A percentile compares a stretch with the other conserved stretches of the same genome.
Conservation (phyloP, 1,140 invertebrate genomes). For the Tetramorium parvispinum region DNA sequence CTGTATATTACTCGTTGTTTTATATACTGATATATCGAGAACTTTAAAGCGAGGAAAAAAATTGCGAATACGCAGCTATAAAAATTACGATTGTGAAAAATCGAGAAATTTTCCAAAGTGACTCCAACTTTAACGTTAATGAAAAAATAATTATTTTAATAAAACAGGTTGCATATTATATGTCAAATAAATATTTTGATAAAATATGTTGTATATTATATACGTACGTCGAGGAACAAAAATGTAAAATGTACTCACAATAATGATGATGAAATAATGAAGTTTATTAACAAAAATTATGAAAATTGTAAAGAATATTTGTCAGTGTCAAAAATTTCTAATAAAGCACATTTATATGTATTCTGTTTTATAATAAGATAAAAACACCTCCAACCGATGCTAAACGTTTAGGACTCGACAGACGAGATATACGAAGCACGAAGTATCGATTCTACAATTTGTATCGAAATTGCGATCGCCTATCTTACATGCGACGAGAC, state of each 20-base stretch:
- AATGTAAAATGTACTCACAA: neutral
- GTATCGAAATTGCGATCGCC: constrained; percentile 63
- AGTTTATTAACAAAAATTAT: neutral
- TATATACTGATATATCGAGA: neutral
- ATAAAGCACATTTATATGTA: neutral
- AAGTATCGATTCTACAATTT: constrained; percentile 61
- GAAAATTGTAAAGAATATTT: neutral
- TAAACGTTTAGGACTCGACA: constrained; percentile 40
- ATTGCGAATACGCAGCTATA: neutral
- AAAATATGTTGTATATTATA: neutral
- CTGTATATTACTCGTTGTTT: neutral
- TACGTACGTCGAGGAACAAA: neutral
- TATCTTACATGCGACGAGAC: constrained; percentile 31
- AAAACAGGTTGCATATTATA: neutral
- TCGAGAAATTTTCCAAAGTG: neutral
- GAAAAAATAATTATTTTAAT: neutral
- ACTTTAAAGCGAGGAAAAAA: neutral
- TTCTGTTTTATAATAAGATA: constrained; percentile 18
- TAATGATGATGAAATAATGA: neutral
- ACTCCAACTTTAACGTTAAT: neutral
- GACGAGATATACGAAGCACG: constrained; percentile 1
- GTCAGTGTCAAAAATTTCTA: too few species aligned
- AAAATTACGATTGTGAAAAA: neutral
- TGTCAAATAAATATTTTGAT: neutral
- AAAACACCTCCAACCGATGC: neutral